Conservation (phyloP, 35 echinoderm and acorn worm species). For the Patiria miniata region DNA sequence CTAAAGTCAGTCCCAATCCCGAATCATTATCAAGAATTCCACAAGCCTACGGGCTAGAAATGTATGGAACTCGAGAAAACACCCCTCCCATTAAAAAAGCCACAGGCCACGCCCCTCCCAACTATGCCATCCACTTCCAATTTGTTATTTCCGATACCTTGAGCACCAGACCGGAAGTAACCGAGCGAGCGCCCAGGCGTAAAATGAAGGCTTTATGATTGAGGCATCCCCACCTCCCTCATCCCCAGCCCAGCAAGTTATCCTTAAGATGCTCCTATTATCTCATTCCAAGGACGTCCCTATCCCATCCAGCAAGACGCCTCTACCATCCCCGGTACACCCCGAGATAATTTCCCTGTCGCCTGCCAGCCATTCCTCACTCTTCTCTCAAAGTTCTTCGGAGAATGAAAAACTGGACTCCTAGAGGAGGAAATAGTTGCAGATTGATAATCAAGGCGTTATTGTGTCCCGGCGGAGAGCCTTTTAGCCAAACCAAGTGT, state of each 20-base stretch:
- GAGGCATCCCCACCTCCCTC: slow-evolving; percentile 13
- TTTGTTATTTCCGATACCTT: slow-evolving; percentile 4
- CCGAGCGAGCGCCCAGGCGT: not conserved
- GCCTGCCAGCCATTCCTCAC: not conserved
- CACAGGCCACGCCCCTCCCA: too few species aligned
- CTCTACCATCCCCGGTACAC: not conserved
- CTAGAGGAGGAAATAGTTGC: not conserved
- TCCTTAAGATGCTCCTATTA: not conserved
- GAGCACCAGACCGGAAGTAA: slow-evolving; percentile 26
- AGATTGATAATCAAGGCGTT: slow-evolving; percentile 1
- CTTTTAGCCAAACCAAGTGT: slow-evolving; percentile 16
- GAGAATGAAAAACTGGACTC: not conserved
- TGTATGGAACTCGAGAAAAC: too few species aligned
- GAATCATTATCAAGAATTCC: too few species aligned
- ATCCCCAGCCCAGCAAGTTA: slow-evolving; percentile 1
- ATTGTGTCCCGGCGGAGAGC: not conserved
- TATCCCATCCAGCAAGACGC: not conserved
- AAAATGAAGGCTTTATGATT: slow-evolving; percentile 29
- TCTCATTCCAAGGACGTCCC: not conserved
- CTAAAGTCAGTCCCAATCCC: too few species aligned
- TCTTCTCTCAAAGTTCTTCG: not conserved
- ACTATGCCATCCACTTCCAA: not conserved
- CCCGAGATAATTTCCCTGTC: slow-evolving; percentile 4
- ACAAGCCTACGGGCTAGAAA: too few species aligned
- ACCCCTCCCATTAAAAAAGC: too few species aligned